Base-by-base conservation (phyloP, 2,888 invertebrate genomes). In the Drosophila conformis region DNA sequence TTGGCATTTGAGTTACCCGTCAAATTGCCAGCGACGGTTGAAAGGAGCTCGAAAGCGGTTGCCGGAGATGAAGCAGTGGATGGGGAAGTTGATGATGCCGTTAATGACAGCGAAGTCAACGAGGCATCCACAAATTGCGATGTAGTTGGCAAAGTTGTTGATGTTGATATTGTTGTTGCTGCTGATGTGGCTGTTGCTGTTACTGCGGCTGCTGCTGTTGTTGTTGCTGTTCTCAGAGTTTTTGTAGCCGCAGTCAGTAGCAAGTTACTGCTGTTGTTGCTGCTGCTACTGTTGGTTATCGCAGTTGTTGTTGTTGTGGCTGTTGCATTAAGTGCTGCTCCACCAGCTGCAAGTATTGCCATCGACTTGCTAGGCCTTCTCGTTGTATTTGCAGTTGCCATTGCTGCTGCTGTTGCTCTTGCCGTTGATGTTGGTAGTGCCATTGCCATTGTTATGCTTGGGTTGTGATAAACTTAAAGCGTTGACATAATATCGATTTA, bases 41-140 rank as follows among this genome's bases (percentile, higher is more conserved):
- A 65, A 58, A 85, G 59, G 27, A 83, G 74, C 31, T 84, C 84
- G 33, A 87, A 71, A 25, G 84, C 69, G 35, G 68, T 59, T 33
- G 77, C 51, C 31, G 84, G 69, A 11, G 70, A 53, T n/a, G 78
- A 42, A 33, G 59, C 54, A 46, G 42, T 38, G 18, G 70, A 33
- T 18, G 73, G 42, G n/a, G 73, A 48, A 18, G 76, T 33, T 29
- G 90, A 70, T 52, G 83, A 72, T 57, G 83, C 70, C 62, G 82
- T 79, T 70, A 87, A 69, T 79, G 90, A 80, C 72, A 87, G 80
- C 62, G 87, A 87, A 81, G 90, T 86, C 87, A 87, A 88, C 83
- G 87, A 87, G 77, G 79, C 90, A 67, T 87, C 88, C 58, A 82
- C 87, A 87, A 85, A 86, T 60, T 86, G 87, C 31, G 88, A 71